Evolutionary conservation across 2,797 vertebrate species (phyloP).

Genomic region (Rhincodon typus): DNA sequence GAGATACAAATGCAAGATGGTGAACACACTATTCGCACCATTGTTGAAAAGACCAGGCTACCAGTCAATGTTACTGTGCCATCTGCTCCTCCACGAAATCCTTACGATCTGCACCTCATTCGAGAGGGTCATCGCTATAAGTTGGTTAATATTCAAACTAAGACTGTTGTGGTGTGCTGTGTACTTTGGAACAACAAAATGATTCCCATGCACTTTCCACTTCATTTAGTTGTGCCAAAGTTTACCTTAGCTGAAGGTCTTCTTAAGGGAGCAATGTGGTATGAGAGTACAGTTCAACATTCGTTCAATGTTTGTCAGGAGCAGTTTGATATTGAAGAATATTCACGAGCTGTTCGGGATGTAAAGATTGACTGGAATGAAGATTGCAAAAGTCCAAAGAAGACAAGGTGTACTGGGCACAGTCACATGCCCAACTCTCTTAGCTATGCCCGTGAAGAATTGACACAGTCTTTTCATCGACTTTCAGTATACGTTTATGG

Average conservation of each 20-base stretch:
- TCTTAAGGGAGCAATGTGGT: constrained; percentile 80
- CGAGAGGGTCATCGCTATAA: constrained; percentile 95
- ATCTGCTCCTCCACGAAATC: constrained; percentile 82
- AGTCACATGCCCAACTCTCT: constrained; percentile 81
- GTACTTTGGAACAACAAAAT: constrained; percentile 81
- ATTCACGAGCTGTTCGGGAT: constrained; percentile 86
- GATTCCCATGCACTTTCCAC: constrained; percentile 83
- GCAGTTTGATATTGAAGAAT: constrained; percentile 93
- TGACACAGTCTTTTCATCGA: constrained; percentile 93
- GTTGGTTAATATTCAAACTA: constrained; percentile 95
- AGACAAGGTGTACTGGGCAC: constrained; percentile 71
- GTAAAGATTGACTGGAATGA: constrained; percentile 87
- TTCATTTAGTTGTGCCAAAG: constrained; percentile 76
- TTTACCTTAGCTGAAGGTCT: constrained; percentile 82
- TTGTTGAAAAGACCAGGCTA: constrained; percentile 91
- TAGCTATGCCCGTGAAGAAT: constrained; percentile 85
- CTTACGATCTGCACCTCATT: constrained; percentile 89
- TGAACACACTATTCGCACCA: constrained; percentile 91
- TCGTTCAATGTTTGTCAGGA: constrained; percentile 91
- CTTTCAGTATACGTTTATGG: constrained; percentile 95
- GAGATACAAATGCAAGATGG: constrained; percentile 98
- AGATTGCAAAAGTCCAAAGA: constrained; percentile 87
- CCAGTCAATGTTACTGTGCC: constrained; percentile 92
- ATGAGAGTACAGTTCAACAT: constrained; percentile 82
- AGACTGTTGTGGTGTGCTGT: constrained; percentile 92